Base-by-base conservation (phyloP, 2,797 vertebrate genomes). In the Anabacerthia variegaticeps region DNA sequence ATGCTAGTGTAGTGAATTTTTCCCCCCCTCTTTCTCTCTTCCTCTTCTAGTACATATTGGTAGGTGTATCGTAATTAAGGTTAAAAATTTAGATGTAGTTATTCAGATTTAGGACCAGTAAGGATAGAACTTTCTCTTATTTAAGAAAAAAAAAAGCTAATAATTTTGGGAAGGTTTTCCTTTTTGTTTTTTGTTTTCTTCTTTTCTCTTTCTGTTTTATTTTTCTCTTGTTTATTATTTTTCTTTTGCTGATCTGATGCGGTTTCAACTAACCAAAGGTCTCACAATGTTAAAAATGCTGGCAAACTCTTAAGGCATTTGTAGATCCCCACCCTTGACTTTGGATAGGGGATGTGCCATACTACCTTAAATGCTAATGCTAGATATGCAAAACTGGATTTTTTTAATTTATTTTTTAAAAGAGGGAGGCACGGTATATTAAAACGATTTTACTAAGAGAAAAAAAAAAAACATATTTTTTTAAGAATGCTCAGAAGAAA, bases 321-420 rank as follows among this genome's bases (percentile, higher is more conserved):
- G 98, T 98, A 98, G 98, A 98, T 98, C 98, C 98, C 98, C 98
- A 97, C 98, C 98, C 98, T 98, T 98, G 98, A 98, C 98, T 99
- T 98, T 98, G 94, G 68, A 98, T 98, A 98, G 98, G 99, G 99
- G 99, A 98, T 98, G 98, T 98, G 99, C 99, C 99, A 99, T 99
- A 99, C 99, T 99, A 99, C 99, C 99, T 99, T 99, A 99, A 99
- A 99, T 98, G 98, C 99, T 99, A 99, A 99, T 13, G 98, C 99
- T 99, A 98, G 98, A 99, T 99, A 99, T 99, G 99, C 99, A 99
- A 99, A 99, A 99, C 98, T 98, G 98, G 97, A 98, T 98, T 98
- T 97, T 98, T 98, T 99, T 98, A 97, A 95, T 98, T 98, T 98
- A 97, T 98, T 99, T 98, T 98, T 98, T 98, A 98, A 98, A 87